Evolutionary conservation across 1,140 invertebrate genomes (phyloP), one percentile per base, ranked within the genome.

Genomic region (Drosophila sucinea): DNA sequence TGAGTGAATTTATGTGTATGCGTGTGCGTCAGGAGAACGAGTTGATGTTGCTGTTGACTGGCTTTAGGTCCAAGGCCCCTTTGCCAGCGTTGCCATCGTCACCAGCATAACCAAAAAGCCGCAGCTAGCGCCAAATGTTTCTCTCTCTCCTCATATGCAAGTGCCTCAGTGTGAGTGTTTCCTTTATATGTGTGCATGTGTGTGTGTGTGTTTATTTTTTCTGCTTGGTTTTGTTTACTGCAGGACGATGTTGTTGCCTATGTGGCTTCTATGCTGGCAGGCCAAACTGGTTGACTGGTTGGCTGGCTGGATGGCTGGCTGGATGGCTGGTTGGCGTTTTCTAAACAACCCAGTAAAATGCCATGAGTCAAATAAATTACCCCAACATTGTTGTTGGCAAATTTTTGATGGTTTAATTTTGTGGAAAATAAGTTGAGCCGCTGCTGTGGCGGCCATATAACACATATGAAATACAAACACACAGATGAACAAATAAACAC

Each of bases 351-450:
- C 75, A 64, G 67, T 60, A 61, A 78, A 80, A 77, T 63, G 71
- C 86, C 83, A 89, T 80, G 84, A 89, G 84, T 87, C 84, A 87
- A 89, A 87, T 87, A 87, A 87, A 87, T 87, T 87, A 87, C 85
- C 80, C 84, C 85, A 63, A 69, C 84, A 87, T 87, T 87, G 84
- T 87, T 87, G 84, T 87, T 87, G 84, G 84, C 80, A 87, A 87
- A 87, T 87, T 87, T 87, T 87, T 87, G 84, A 87, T 89, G 84
- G 84, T 87, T 87, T 87, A 87, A 87, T 87, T 87, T 87, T 87
- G 84, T 87, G 84, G 84, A 87, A 87, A 87, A 87, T 87, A 87
- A 87, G 84, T 87, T 87, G 79, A 87, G 84, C 83, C 84, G 84
- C 84, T 87, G 76, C 79, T 89, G 84, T 57, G 85, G 82, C 68